These are phyloP conservation scores for Spheniscus humboldti DNA, from an alignment of 2,797 vertebrate genomes.

Conservation along the genomic window DNA sequence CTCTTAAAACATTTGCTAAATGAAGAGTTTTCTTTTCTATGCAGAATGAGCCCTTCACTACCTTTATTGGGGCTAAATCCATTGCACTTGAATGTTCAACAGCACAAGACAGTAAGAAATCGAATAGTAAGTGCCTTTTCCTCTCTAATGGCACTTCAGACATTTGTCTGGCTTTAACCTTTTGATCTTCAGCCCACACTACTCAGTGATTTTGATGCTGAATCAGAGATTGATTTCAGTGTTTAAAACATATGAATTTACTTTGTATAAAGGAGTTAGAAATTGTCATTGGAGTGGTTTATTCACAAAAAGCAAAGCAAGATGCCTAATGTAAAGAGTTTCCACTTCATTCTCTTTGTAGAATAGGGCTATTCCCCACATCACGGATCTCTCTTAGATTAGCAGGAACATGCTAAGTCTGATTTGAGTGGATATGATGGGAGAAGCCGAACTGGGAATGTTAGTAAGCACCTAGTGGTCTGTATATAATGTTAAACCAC, in stretches of 20 bases:
- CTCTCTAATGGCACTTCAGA: not conserved
- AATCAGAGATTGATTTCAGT: not conserved
- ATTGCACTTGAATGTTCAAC: not conserved
- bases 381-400: not conserved
- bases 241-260: not conserved
- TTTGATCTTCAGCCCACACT: not conserved
- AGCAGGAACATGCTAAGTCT: not conserved
- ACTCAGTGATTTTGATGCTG: not conserved
- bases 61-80: not conserved
- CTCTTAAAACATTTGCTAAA: not conserved
- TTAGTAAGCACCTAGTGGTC: not conserved
- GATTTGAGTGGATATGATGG: not conserved
- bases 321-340: not conserved
- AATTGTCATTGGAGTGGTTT: not conserved
- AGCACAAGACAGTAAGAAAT: not conserved
- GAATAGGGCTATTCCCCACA: not conserved
- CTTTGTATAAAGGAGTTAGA: not conserved
- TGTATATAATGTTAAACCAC: not conserved
- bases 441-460: not conserved
- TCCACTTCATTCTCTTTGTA: not conserved
- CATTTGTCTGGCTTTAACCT: not conserved
- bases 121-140: not conserved
- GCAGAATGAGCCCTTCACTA: not conserved
- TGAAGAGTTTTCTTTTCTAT: not conserved
- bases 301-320: not conserved